Conservation (phyloP, 2,888 invertebrate genomes). For the Polyommatus iphigenia region DNA sequence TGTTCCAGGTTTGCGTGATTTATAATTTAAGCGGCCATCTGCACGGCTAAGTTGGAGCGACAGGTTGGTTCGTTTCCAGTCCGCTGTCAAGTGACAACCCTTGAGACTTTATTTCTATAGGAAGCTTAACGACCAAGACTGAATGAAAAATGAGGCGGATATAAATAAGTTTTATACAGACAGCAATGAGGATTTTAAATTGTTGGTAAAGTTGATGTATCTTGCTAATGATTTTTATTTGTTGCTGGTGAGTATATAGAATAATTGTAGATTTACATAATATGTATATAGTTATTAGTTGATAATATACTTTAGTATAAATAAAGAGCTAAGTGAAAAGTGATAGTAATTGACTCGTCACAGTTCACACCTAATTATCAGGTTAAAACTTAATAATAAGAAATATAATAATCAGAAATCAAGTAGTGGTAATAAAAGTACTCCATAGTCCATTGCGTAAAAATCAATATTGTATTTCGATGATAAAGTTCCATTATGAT, state of each 20-base stretch:
- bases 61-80: constrained; percentile 30
- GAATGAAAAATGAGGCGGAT: constrained; percentile 19
- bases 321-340: no score
- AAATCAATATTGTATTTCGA: not conserved
- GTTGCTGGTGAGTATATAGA: not conserved
- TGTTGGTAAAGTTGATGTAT: not conserved
- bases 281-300: no score
- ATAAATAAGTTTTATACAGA: constrained; percentile 10
- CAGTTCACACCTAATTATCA: no score
- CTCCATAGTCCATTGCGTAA: not conserved
- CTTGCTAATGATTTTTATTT: not conserved
- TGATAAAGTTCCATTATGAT: not conserved
- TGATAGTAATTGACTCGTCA: no score
- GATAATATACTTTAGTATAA: no score
- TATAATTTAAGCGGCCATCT: constrained; percentile 61
- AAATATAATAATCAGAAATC: no score
- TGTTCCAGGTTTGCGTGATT: constrained; percentile 60
- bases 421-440: no score
- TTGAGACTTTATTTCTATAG: constrained; percentile 26
- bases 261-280: no score
- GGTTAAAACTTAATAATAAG: no score
- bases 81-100: constrained; percentile 5
- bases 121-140: constrained; percentile 19
- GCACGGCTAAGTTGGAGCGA: constrained; percentile 43
- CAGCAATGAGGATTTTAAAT: not conserved